A percentile compares a stretch with the other conserved stretches of the same genome.
Evolutionary conservation across 2,113 vertebrate genomes (phyloP).

Genomic region (Alouatta palliata): DNA sequence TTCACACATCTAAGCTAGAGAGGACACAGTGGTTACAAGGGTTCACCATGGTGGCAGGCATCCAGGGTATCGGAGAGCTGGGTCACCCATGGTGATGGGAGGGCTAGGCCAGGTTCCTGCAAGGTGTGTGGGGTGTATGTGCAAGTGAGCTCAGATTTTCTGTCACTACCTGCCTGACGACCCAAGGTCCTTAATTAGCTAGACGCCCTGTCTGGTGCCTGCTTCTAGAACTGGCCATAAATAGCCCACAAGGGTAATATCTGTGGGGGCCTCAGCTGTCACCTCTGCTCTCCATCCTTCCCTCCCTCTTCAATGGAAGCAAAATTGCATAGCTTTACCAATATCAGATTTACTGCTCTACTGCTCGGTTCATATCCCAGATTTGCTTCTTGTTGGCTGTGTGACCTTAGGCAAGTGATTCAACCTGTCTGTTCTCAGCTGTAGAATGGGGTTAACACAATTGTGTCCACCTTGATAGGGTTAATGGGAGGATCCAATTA

Average conservation of each 20-base stretch:
- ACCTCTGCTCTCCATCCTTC: background rate
- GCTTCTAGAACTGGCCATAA: background rate
- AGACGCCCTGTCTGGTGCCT: background rate
- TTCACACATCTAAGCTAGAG: background rate
- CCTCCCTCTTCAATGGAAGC: background rate
- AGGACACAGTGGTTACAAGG: rapidly evolving
- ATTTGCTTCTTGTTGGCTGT: background rate
- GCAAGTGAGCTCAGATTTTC: background rate
- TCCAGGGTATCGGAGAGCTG: background rate
- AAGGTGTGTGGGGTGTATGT: background rate
- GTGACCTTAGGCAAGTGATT: background rate
- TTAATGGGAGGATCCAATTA: background rate
- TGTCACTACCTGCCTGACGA: background rate
- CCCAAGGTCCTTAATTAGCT: background rate
- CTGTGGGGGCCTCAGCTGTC: background rate
- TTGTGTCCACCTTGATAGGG: background rate
- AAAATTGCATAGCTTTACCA: background rate
- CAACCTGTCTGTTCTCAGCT: background rate
- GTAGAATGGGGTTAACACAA: background rate
- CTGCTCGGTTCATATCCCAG: background rate
- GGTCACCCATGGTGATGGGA: background rate
- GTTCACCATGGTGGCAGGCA: background rate
- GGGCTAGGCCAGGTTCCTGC: background rate
- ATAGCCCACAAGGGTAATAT: background rate
- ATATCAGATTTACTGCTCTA: background rate